phyloP scores from a whole-genome alignment of 2,888 invertebrate genomes.

The Dinocampus coccinellae region DNA sequence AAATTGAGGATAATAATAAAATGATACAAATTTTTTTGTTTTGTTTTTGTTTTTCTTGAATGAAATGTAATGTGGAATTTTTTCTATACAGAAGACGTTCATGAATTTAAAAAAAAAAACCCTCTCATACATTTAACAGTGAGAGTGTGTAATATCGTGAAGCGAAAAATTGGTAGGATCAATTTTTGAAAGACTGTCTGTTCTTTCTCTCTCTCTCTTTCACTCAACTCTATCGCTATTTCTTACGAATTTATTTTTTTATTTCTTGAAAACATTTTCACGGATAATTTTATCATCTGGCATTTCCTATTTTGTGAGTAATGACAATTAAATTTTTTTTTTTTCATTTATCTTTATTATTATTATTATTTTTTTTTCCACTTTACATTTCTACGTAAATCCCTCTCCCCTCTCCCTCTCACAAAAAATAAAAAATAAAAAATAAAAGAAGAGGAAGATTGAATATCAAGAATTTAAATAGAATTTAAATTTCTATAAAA shows the following conservation, averaged over 20 bases:
- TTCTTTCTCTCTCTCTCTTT: too few relatives aligned
- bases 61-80: background rate
- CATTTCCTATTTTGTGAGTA: background rate
- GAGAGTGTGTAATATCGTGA: background rate
- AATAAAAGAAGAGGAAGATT: too few relatives aligned
- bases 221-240: background rate
- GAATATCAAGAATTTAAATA: background rate
- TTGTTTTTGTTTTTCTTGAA: too few relatives aligned
- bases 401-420: too few relatives aligned
- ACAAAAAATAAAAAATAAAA: background rate
- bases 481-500: too few relatives aligned
- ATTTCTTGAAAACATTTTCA: background rate
- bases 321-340: background rate
- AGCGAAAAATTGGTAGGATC: conserved; percentile 11
- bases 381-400: too few relatives aligned
- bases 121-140: background rate
- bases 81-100: too few relatives aligned
- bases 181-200: conserved; percentile 2
- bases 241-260: background rate
- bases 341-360: too few relatives aligned
- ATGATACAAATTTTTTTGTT: too few relatives aligned
- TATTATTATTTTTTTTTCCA: too few relatives aligned
- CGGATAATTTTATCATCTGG: too few relatives aligned
- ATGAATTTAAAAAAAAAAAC: conserved; percentile 5
- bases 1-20: background rate